phyloP scores from a whole-genome alignment of 2,113 vertebrate species.

The Panurus biarmicus region DNA sequence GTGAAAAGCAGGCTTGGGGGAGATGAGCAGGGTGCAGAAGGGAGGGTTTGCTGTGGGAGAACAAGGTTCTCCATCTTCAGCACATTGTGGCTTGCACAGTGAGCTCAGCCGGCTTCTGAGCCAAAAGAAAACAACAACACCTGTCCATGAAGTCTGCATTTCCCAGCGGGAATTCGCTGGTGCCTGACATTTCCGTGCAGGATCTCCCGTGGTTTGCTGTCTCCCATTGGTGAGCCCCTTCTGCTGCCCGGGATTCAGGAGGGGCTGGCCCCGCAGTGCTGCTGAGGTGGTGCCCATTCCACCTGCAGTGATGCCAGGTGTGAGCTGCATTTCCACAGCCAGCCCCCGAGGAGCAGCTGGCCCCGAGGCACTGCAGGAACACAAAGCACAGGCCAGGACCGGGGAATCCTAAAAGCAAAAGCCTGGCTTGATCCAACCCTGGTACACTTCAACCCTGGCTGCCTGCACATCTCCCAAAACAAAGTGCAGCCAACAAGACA shows the following conservation, averaged over 20 bases:
- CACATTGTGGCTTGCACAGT: neutral
- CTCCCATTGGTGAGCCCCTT: neutral
- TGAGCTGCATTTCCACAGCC: neutral
- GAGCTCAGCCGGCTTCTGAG: neutral
- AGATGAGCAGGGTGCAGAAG: neutral
- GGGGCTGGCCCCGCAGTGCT: neutral
- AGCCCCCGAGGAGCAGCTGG: neutral
- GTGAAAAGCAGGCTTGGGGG: neutral
- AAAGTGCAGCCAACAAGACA: too few species aligned
- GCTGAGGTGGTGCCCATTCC: neutral
- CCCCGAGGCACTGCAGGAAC: neutral
- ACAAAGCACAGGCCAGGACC: neutral
- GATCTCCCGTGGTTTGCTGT: neutral
- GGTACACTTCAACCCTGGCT: too few species aligned
- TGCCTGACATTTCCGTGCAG: neutral
- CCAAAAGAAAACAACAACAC: neutral
- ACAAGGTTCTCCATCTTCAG: neutral
- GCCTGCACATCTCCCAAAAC: too few species aligned
- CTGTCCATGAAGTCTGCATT: neutral
- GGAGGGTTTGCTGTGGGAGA: neutral
- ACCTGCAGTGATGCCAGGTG: neutral
- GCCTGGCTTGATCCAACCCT: neutral
- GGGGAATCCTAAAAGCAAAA: neutral
- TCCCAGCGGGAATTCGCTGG: neutral
- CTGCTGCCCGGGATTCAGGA: neutral